phyloP scores from a whole-genome alignment of 2,888 invertebrate genomes.

The Ptychoptera contaminata region DNA sequence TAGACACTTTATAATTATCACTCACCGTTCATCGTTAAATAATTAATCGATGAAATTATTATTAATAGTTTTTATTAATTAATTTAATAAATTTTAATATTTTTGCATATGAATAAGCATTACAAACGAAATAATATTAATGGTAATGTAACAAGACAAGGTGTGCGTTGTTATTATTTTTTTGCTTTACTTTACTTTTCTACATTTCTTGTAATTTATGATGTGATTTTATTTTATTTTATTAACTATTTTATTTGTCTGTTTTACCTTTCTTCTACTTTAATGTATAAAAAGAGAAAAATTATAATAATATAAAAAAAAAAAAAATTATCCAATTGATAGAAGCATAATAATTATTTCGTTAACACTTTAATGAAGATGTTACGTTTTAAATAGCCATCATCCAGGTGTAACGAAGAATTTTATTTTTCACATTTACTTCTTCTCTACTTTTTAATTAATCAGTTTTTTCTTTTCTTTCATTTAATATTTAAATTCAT shows the following conservation, averaged over 20 bases:
- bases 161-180: background rate
- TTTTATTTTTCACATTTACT: background rate
- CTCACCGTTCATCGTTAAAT: too few species aligned
- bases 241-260: too few species aligned
- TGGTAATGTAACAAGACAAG: background rate
- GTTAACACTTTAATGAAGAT: background rate
- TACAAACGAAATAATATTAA: background rate
- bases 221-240: too few species aligned
- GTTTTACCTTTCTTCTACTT: too few species aligned
- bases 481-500: too few species aligned
- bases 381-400: background rate
- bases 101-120: background rate
- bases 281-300: too few species aligned
- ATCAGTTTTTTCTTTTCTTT: too few species aligned
- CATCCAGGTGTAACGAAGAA: conserved; percentile 2
- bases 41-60: too few species aligned
- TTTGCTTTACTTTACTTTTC: too few species aligned
- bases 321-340: background rate
- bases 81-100: background rate
- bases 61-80: too few species aligned
- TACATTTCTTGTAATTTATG: conserved; percentile 4
- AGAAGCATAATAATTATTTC: background rate
- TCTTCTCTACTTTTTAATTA: too few species aligned
- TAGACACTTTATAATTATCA: too few species aligned
- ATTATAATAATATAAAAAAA: background rate